Base-by-base conservation (phyloP, 2,113 vertebrate genomes). In the Alectura lathami region DNA sequence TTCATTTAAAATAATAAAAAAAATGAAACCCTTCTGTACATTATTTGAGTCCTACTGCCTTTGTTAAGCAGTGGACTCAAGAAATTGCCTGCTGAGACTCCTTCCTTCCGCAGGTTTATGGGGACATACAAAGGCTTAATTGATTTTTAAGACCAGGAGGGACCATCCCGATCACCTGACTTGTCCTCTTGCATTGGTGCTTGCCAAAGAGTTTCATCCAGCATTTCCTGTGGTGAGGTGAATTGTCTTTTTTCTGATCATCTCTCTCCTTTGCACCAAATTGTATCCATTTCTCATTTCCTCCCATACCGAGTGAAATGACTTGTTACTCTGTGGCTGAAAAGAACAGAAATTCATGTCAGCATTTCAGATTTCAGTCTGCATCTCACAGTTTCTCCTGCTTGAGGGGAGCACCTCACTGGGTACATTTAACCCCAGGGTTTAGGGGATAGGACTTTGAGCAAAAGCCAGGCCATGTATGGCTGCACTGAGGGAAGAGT, bases 1-100 rank as follows among this genome's bases (percentile, higher is more conserved):
- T 83, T 94, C 70, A 91, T 91, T 92, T 78, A 83, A 93, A 91
- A 92, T 42, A 57, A 63, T 67, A 86, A 27, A 40, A 50, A 74
- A 26, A 9, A 86, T 42, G 18, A 73, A 85, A 42, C 8, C 0
- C 1, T 4, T 85, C 54, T 2, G 2, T n/a, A 42, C 23, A 69
- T 22, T 62, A 22, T 82, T 79, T 68, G 66, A 85, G 62, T 83
- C 45, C 53, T 34, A 47, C 47, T 91, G 80, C 63, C 68, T 66
- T 48, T 89, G 67, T 85, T 57, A 51, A 77, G 51, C 59, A 94
- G 82, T 69, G 67, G 78, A 77, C 60, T 94, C 72, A 74, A 93
- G 43, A 88, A 95, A 94, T 77, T 93, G 54, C 79, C 48, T 89
- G 38, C 42, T 92, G 84, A 85, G 82, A 80, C 47, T 64, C 62